Evolutionary conservation across 1,140 invertebrate genomes (phyloP).

Genomic region (Papilio dardanus): DNA sequence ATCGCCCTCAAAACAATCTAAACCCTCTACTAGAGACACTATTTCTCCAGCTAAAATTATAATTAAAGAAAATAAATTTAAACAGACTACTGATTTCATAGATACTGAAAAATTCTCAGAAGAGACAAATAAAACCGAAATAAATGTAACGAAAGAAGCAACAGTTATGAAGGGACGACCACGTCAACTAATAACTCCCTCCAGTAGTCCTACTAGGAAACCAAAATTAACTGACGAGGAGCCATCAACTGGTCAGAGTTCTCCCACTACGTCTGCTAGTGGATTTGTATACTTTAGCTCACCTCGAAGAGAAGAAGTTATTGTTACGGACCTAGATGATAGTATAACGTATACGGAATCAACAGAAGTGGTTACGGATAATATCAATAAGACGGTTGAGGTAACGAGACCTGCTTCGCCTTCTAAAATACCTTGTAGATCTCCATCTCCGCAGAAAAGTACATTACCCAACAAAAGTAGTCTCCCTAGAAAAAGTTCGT

Average conservation of each 20-base stretch:
- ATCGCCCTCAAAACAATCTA: conserved; percentile 8
- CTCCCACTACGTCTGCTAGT: conserved; percentile 80
- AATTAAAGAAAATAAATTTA: conserved; percentile 50
- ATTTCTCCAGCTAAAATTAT: conserved; percentile 48
- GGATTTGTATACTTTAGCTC: conserved; percentile 78
- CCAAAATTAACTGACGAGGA: conserved; percentile 63
- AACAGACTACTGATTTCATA: conserved; percentile 55
- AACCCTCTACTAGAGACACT: conserved; percentile 30
- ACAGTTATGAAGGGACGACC: conserved; percentile 53
- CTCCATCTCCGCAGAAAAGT: conserved; percentile 70
- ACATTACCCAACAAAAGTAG: conserved; percentile 54
- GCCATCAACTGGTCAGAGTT: conserved; percentile 74
- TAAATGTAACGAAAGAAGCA: conserved; percentile 1
- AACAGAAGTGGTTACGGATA: conserved; percentile 40
- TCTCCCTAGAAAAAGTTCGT: conserved; percentile 77
- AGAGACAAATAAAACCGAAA: conserved; percentile 55
- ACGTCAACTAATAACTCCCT: conserved; percentile 70
- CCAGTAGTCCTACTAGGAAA: conserved; percentile 75
- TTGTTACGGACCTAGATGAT: conserved; percentile 73
- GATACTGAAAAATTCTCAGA: conserved; percentile 55
- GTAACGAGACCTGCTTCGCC: conserved; percentile 56
- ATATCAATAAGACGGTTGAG: conserved; percentile 47
- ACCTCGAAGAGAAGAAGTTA: conserved; percentile 54
- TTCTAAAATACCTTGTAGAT: conserved; percentile 72
- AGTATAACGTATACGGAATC: conserved; percentile 51